Conservation (phyloP, 2,113 vertebrate species). For the Trichechus manatus region DNA sequence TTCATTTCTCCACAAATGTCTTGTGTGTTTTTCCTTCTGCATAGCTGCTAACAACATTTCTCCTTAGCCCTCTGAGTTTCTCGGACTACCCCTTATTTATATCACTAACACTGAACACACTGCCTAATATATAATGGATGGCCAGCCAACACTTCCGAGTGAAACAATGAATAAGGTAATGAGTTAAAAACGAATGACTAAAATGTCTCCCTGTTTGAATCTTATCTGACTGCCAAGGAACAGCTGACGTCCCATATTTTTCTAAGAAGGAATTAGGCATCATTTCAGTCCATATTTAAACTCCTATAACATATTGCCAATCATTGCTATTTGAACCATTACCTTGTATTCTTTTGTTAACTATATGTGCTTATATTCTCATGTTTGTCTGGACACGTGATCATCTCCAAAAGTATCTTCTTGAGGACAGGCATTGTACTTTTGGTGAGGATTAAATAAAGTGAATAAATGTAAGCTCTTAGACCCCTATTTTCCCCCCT, state of each 20-base stretch:
- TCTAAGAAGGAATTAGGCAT: neutral
- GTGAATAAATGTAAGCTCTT: neutral
- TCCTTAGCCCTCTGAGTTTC: neutral
- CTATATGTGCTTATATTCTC: neutral
- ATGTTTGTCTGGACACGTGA: neutral
- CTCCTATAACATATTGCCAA: neutral
- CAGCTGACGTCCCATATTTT: neutral
- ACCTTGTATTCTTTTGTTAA: neutral
- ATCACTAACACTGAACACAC: neutral
- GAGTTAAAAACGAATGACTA: neutral
- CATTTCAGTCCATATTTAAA: neutral
- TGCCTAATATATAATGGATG: neutral
- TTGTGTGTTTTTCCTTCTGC: neutral
- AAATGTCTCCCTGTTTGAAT: neutral
- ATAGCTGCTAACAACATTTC: neutral
- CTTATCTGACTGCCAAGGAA: neutral
- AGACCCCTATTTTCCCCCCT: too few relatives aligned
- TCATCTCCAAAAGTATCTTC: neutral
- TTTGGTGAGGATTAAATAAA: neutral
- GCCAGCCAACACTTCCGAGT: neutral
- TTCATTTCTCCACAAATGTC: neutral
- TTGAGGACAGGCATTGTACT: neutral
- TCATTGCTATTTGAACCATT: neutral
- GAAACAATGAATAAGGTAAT: neutral
- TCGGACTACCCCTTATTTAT: neutral